Base-by-base conservation (phyloP, 2,888 invertebrate genomes). In the Nomada hirtipes region DNA sequence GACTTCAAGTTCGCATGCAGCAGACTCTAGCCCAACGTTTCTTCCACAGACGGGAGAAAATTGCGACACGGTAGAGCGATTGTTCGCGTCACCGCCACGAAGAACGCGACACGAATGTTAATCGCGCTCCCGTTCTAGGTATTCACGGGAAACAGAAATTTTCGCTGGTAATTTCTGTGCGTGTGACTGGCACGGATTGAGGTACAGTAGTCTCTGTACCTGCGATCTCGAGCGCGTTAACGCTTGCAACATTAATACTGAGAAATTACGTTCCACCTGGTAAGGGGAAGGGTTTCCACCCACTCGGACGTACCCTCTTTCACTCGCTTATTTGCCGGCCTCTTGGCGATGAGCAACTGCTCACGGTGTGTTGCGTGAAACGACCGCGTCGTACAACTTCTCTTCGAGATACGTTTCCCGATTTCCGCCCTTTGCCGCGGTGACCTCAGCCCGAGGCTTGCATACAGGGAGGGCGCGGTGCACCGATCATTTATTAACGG, bases 181-280 rank as follows among this genome's bases (percentile, higher is more conserved):
- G 53, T 36, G 65, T 60, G 72, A 42, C 55, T 13, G 26, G 23
- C 11, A 15, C 10, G 73, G 36, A 59, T 44, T 50, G 50, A n/a
- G n/a, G 18, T 9, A 11, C 20, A 63, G 13, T 23, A 18, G 76
- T 2, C 26, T 26, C 26, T 2, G 76, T 23, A 71, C 50, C 64
- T 47, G 69, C 11, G 65, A 64, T 78, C 70, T 60, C 47, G 67
- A 53, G 60, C 52, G 67, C 69, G 79, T 82, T 64, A 79, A 82
- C 78, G 76, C 73, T 73, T 89, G 86, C 79, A 88, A 84, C 79
- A 87, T 88, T 88, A 86, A 89, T 87, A 80, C 73, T 60, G 69
- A 76, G 79, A 85, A 86, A 89, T 89, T 88, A 89, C 83, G 79
- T 74, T 65, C 53, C 60, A 57, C 64, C 18, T 29, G 64, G 74